Conservation (phyloP, 2,888 invertebrate species). For the Agonum fuliginosum region DNA sequence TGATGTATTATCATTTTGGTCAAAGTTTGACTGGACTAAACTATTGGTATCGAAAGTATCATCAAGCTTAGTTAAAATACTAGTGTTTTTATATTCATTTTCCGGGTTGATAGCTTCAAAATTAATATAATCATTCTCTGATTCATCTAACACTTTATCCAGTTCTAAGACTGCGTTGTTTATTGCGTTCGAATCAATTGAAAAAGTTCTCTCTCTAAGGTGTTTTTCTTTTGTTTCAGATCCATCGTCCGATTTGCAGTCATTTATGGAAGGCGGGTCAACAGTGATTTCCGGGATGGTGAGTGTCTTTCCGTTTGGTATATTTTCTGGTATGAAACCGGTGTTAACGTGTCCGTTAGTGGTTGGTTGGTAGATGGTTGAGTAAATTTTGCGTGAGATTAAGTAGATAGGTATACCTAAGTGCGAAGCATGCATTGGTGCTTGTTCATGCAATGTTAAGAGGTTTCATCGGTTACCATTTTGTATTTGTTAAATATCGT, state of each 20-base stretch:
- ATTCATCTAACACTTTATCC: conserved; percentile 39
- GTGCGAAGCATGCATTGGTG: conserved; percentile 65
- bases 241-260: neutral
- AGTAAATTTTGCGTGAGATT: conserved; percentile 65
- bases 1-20: neutral
- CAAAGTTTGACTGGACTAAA: too few relatives aligned
- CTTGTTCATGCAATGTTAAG: conserved; percentile 23
- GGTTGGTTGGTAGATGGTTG: conserved; percentile 36
- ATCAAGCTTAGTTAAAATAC: neutral
- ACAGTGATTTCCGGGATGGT: conserved; percentile 53
- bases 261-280: conserved; percentile 6
- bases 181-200: neutral
- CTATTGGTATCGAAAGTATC: too few relatives aligned
- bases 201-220: neutral
- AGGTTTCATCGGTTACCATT: neutral
- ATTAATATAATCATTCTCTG: conserved; percentile 8
- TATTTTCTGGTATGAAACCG: neutral
- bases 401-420: conserved; percentile 70
- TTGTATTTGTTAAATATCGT: neutral
- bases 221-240: conserved; percentile 30
- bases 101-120: conserved; percentile 43
- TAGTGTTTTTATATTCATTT: conserved; percentile 28
- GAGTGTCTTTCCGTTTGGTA: conserved; percentile 13
- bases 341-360: conserved; percentile 2
- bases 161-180: conserved; percentile 6